Percentiles rank a stretch among this genome's conserved stretches.
phyloP scores from a whole-genome alignment of 2,888 invertebrate species.

The Dicyrtoma fusca region DNA sequence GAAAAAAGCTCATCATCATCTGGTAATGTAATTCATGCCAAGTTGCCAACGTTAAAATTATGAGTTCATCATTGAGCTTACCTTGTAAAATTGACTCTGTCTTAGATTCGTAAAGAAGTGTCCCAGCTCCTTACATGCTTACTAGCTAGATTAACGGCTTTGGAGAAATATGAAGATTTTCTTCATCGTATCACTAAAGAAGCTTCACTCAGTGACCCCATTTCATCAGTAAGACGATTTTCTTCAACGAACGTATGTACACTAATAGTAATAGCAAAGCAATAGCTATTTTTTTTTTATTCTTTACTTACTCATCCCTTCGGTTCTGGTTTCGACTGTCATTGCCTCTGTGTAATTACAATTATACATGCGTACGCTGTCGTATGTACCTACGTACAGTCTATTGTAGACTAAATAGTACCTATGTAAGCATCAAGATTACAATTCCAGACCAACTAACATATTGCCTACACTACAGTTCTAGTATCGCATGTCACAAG shows the following conservation, averaged over 20 bases:
- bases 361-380: no score
- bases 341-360: no score
- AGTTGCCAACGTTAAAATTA: background rate
- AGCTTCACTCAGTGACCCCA: constrained; percentile 39
- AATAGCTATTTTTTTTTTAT: background rate
- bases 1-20: background rate
- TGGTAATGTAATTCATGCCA: background rate
- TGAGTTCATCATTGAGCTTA: background rate
- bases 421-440: no score
- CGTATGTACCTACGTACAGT: no score
- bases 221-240: constrained; percentile 26
- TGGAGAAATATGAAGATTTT: constrained; percentile 88
- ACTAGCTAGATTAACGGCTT: constrained; percentile 78
- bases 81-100: background rate
- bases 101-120: constrained; percentile 70
- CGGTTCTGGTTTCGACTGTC: no score
- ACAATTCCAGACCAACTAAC: no score
- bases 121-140: constrained; percentile 83
- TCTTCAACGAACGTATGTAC: no score
- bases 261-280: no score
- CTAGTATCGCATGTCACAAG: no score
- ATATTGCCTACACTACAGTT: no score
- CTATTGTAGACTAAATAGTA: no score
- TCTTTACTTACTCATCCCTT: no score
- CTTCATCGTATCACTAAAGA: constrained; percentile 65